Base-by-base conservation (phyloP, 2,888 invertebrate genomes). In the Yponomeuta evonymella region DNA sequence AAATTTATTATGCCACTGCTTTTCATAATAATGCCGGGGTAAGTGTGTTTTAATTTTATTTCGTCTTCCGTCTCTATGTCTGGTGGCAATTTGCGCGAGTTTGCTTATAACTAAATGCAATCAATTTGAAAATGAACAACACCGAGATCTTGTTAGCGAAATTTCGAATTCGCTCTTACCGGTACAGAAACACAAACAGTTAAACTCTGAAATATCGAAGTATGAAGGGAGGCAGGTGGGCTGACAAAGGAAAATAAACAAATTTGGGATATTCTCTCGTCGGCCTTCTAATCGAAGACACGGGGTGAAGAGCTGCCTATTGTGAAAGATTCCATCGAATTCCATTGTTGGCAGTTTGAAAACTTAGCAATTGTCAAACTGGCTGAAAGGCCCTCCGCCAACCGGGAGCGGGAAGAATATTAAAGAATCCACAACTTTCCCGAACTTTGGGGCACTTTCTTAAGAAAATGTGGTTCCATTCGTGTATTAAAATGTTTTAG, bases 351-450 rank as follows among this genome's bases (percentile, higher is more conserved):
- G 43, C 67, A 30, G 69, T 67, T 70, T 51, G 70, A 36, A 70
- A 72, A 72, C 65, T 72, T 72, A 36, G 36, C 72, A 63, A 72
- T 70, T 70, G 72, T 72, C 70, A 67, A 69, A 67, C 70, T 58
- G 70, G 63, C 43, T 70, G 67, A 67, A 66, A 66, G 69, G 12
- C 51, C 69, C 69, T 48, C 51, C 51, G n/a, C 71, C 65, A 70
- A 69, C 23, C 66, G 70, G 70, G 33, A 69, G 67, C 71, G 71
- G 48, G 69, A 67, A 66, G 64, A 71, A 69, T 72, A 70, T 72
- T 70, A 72, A 70, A 70, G 70, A 72, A 72, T 70, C 51, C 36
- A 4, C 36, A 70, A 72, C 51, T 72, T 72, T 66, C 5, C 23
- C 48, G 36, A 69, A 69, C 33, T 71, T 71, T 69, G 9, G 36